A percentile compares a stretch with the other conserved stretches of the same genome.
phyloP scores from a whole-genome alignment of 1,140 invertebrate species.

The Eumeta japonica region DNA sequence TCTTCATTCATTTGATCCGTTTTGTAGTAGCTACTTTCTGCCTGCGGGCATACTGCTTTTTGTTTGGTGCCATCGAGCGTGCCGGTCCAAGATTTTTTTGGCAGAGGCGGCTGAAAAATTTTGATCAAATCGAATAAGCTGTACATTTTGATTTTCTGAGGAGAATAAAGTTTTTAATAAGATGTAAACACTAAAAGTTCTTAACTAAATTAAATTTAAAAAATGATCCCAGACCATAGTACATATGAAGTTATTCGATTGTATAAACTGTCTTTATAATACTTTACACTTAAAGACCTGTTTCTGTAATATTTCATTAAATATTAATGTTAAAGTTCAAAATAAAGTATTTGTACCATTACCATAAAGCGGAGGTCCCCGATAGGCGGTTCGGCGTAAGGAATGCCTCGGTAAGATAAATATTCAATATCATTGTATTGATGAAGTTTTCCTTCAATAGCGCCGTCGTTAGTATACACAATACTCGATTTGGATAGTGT shows the following conservation, averaged over 20 bases:
- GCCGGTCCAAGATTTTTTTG: constrained; percentile 14
- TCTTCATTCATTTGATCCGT: constrained; percentile 16
- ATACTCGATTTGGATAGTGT: no score
- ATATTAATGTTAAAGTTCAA: no score
- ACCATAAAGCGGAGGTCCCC: constrained; percentile 18
- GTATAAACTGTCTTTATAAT: no score
- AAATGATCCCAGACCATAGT: no score
- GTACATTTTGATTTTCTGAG: no score
- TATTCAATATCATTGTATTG: constrained; percentile 8
- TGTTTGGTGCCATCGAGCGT: constrained; percentile 12
- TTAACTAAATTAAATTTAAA: constrained; percentile 2
- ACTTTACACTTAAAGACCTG: no score
- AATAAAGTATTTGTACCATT: no score
- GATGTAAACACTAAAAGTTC: no score
- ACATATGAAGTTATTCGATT: no score
- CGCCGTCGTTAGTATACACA: constrained; percentile 14
- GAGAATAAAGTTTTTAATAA: no score
- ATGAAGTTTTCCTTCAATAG: constrained; percentile 12
- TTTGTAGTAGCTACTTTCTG: constrained; percentile 6
- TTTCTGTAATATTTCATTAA: no score
- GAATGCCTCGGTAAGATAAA: constrained; percentile 18
- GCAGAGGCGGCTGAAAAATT: constrained; percentile 20
- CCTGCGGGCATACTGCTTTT: constrained; percentile 17
- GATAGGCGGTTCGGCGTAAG: constrained; percentile 18
- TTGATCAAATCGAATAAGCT: no score